phyloP scores from a whole-genome alignment of 2,888 invertebrate genomes.

The Cataglyphis livida region DNA sequence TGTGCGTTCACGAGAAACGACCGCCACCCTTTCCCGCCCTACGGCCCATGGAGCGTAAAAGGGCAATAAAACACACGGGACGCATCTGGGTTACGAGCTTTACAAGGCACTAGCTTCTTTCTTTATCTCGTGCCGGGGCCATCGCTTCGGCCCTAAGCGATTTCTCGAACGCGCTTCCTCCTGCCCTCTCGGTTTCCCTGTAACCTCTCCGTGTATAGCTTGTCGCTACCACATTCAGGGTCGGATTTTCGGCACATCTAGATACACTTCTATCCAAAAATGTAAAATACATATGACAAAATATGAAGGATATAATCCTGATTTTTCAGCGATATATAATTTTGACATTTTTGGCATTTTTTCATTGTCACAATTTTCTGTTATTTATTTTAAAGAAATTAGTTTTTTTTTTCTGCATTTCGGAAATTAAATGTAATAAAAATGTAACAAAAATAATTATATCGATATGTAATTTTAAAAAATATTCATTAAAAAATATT shows the following conservation, averaged over 20 bases:
- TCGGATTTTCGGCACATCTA: conserved; percentile 3
- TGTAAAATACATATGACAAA: neutral
- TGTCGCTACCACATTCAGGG: conserved; percentile 17
- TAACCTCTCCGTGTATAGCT: conserved; percentile 35
- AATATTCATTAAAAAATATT: neutral
- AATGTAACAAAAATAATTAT: neutral
- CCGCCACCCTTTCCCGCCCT: conserved; percentile 67
- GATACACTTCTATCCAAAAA: neutral
- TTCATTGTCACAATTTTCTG: neutral
- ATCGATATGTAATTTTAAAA: neutral
- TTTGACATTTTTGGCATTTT: neutral
- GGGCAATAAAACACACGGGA: conserved; percentile 84
- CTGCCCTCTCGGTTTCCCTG: conserved; percentile 40
- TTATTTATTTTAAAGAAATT: neutral
- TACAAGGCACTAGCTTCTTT: conserved; percentile 81
- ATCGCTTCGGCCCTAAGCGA: conserved; percentile 75
- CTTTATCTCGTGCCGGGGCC: conserved; percentile 75
- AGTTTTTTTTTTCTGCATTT: neutral
- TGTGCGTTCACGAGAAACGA: conserved; percentile 49
- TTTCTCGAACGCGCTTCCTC: conserved; percentile 72
- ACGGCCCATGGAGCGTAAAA: conserved; percentile 77
- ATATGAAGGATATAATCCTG: neutral
- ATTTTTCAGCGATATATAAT: neutral
- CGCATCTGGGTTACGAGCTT: conserved; percentile 84
- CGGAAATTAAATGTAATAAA: neutral